Evolutionary conservation across 2,888 invertebrate genomes (phyloP), one percentile per base, ranked within the genome.

Genomic region (Sisyra terminalis): DNA sequence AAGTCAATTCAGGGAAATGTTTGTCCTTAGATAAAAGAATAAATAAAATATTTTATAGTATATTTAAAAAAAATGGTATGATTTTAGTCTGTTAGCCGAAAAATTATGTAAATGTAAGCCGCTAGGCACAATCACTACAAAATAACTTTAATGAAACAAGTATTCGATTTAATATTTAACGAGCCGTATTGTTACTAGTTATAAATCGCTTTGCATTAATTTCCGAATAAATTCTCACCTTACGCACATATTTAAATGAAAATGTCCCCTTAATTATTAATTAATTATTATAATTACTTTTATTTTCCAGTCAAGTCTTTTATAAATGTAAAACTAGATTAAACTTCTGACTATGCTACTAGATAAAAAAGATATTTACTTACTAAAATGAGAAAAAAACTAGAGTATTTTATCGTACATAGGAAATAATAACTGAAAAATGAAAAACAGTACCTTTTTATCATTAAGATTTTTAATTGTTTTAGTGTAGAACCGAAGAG

Each of bases 1-100:
- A 40, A 35, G 34, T 42, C 24, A 35, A 35, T 42, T 42, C 42
- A 42, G 42, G 42, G 42, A 42, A 35, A 18, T 40, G 40, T 40
- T 40, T 40, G 42, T 42, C 35, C 35, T 42, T 42, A 42, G 42
- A 18, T 35, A 42, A 14, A 14, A 13, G 31, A 32, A 14, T 14
- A 10, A 14, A 32, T 13, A 34, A 14, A 30, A 15, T 40, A 40
- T 37, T 37, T 16, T 37, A 37, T 37, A 16, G 37, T 37, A 37
- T 17, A 15, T 37, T 37, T 17, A 35, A 13, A 24, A 3, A 24
- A 24, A 24, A 24, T 24, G 7, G 5, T 24, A 24, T 24, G 24
- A 7, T 24, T 24, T 24, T 24, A 24, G 24, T 24, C 24, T 24
- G 14, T 35, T 35, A 35, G 14, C 16, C 14, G 14, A 35, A 35